phyloP scores from a whole-genome alignment of 2,888 invertebrate genomes.

The Hirtodrosophila alboralis region DNA sequence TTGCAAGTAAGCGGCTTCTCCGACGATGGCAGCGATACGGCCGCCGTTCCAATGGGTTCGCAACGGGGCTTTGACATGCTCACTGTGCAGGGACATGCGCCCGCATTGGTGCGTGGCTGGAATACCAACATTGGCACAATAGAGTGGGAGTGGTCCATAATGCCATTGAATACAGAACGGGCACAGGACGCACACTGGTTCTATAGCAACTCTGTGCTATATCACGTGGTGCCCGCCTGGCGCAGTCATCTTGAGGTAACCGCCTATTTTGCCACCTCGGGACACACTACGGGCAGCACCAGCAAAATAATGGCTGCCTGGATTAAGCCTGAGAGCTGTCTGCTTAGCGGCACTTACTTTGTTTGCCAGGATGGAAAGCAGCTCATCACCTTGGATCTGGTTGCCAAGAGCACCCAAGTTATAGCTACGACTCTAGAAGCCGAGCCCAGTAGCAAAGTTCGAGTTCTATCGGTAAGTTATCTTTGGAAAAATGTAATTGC shows the following conservation, averaged over 20 bases:
- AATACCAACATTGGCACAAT: slow-evolving; percentile 89
- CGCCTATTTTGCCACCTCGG: slow-evolving; percentile 87
- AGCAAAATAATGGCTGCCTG: slow-evolving; percentile 87
- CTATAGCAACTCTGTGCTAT: slow-evolving; percentile 86
- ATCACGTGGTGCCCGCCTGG: slow-evolving; percentile 87
- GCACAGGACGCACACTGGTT: slow-evolving; percentile 86
- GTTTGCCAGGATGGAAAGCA: slow-evolving; percentile 87
- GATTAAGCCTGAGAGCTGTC: slow-evolving; percentile 86
- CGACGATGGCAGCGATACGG: slow-evolving; percentile 68
- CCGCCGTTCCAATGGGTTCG: slow-evolving; percentile 77
- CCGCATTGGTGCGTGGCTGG: slow-evolving; percentile 91
- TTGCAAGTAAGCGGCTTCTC: slow-evolving; percentile 77
- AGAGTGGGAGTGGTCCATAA: slow-evolving; percentile 91
- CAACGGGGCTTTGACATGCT: slow-evolving; percentile 87
- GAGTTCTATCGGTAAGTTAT: slow-evolving; percentile 70
- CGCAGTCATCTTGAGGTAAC: slow-evolving; percentile 88
- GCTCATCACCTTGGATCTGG: slow-evolving; percentile 87
- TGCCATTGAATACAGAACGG: slow-evolving; percentile 79
- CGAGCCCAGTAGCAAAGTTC: slow-evolving; percentile 76
- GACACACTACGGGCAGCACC: slow-evolving; percentile 85
- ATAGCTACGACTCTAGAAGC: slow-evolving; percentile 81
- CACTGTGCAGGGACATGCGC: slow-evolving; percentile 90
- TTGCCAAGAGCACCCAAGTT: slow-evolving; percentile 85
- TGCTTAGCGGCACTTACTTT: slow-evolving; percentile 87
- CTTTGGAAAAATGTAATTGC: no score